Conservation (phyloP, 2,888 invertebrate species). For the Acanthoscelides obtectus region DNA sequence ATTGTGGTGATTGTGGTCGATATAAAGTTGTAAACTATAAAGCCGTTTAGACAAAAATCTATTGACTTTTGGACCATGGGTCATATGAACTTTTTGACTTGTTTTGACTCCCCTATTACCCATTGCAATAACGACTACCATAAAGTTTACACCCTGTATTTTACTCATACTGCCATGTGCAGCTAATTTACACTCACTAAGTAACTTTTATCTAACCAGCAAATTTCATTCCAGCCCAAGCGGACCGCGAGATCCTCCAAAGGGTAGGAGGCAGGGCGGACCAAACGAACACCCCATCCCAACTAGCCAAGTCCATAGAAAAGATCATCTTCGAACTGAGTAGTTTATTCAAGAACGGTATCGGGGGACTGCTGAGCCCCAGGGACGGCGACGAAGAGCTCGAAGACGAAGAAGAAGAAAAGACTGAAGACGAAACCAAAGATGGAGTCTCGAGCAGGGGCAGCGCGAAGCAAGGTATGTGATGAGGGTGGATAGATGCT, state of each 20-base stretch:
- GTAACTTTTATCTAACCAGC: not conserved
- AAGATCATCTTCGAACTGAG: conserved; percentile 38
- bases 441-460: conserved; percentile 12
- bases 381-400: conserved; percentile 32
- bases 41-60: too few species aligned
- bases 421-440: conserved; percentile 16
- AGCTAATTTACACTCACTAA: too few species aligned
- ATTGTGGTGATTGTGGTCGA: too few species aligned
- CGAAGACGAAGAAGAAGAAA: conserved; percentile 27
- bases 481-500: conserved; percentile 23
- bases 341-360: conserved; percentile 38
- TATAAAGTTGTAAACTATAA: too few species aligned
- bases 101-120: too few species aligned
- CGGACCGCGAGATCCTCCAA: conserved; percentile 31
- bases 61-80: too few species aligned
- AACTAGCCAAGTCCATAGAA: conserved; percentile 36
- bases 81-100: too few species aligned
- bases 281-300: conserved; percentile 32
- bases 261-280: conserved; percentile 31
- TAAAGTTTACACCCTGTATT: too few species aligned
- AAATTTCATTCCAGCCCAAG: conserved; percentile 36
- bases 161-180: too few species aligned
- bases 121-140: too few species aligned
- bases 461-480: conserved; percentile 18
- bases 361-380: conserved; percentile 36